Evolutionary conservation across 2,113 vertebrate species (phyloP).

Genomic region (Macheiramphus alcinus): DNA sequence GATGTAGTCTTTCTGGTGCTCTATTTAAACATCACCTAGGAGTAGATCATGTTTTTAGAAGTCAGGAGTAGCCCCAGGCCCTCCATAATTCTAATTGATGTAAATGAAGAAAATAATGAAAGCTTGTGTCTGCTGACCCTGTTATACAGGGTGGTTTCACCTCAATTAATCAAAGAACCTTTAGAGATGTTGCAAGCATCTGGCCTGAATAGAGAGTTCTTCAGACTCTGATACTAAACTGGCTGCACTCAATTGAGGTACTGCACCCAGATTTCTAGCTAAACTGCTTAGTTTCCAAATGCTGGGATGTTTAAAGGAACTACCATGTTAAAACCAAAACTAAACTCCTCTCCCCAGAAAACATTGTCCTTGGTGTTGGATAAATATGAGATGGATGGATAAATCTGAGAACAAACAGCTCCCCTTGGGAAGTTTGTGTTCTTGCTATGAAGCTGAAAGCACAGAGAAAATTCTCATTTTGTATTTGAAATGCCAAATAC

Average conservation of each 20-base stretch:
- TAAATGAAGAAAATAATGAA: conserved; percentile 88
- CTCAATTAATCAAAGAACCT: conserved; percentile 92
- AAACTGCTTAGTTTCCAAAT: not conserved
- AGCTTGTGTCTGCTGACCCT: conserved; percentile 86
- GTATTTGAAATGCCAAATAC: not conserved
- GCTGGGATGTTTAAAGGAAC: not conserved
- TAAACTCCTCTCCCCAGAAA: not conserved
- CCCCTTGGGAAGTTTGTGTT: not conserved
- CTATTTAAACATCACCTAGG: conserved; percentile 75
- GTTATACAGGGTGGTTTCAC: conserved; percentile 84
- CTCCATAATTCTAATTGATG: conserved; percentile 86
- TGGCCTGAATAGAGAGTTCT: conserved; percentile 71
- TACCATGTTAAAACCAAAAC: not conserved
- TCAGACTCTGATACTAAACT: conserved; percentile 65
- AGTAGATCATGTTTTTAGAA: conserved; percentile 73
- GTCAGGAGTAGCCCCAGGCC: conserved; percentile 69
- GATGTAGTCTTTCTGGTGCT: conserved; percentile 74
- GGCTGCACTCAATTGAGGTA: conserved; percentile 13
- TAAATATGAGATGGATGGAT: not conserved
- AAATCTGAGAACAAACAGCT: not conserved
- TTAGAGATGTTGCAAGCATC: conserved; percentile 85
- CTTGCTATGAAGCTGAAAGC: not conserved
- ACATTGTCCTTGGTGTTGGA: not conserved
- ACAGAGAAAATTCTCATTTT: not conserved
- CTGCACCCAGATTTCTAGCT: not conserved